Evolutionary conservation across 2,113 vertebrate species (phyloP), one percentile per base, ranked within the genome.

Genomic region (Sisor rabdophorus): DNA sequence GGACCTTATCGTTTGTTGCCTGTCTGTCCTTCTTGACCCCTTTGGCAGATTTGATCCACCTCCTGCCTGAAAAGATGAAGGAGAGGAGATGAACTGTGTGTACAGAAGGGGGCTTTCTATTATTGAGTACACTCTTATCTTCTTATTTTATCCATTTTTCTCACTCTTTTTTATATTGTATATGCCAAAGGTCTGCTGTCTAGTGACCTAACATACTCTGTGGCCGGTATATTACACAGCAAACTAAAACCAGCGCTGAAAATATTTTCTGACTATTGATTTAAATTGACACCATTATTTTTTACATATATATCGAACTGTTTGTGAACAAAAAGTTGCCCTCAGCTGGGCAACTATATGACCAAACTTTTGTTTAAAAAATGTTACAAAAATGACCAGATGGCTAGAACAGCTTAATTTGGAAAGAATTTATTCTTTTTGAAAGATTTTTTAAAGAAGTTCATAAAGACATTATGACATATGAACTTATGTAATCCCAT

Each of bases 11-110:
- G 30, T 30, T 44, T 47, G 77, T 56, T 59, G 60, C 70, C 77
- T 78, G 70, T 78, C 69, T 65, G 52, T 64, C 59, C 36, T 72
- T 53, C 36, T n/a, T 73, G 50, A 73, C 69, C 77, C 16, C 24
- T 69, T 68, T 78, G 70, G 69, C 52, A 72, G 77, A 78, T 78
- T 65, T 65, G 59, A 64, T 61, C 77, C 69, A 78, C 50, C 70
- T 24, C n/a, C 52, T 72, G 77, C 69, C 69, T 56, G 32, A 12
- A 73, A 32, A 72, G 70, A 65, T 78, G 68, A 69, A 69, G 75
- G 36, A 70, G 26, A 60, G 56, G 50, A 44, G 65, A 59, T 64
- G 58, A 72, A 63, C n/a, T 60, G 12, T 55, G 54, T 77, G 64
- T 70, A 70, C 11, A 55, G 48, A 78, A 9, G 26, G 67, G 40